phyloP scores from a whole-genome alignment of 2,113 vertebrate species.

The Beaufortia kweichowensis region DNA sequence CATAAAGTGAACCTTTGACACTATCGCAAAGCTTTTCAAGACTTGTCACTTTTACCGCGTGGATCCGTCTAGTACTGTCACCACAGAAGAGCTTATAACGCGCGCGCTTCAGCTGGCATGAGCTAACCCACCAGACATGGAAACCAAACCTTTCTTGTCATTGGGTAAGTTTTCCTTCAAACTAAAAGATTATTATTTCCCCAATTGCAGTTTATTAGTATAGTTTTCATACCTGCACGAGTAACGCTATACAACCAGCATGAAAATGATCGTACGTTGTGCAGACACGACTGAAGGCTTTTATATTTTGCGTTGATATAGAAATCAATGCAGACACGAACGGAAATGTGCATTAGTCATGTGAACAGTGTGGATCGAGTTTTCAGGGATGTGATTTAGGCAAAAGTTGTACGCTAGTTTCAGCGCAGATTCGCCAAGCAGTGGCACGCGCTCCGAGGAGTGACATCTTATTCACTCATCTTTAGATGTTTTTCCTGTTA shows the following conservation, averaged over 20 bases:
- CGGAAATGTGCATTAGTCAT: neutral
- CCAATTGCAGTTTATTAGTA: conserved; percentile 1
- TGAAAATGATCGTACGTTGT: neutral
- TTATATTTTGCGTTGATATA: neutral
- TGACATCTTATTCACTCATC: conserved; percentile 22
- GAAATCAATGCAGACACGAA: neutral
- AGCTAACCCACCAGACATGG: conserved; percentile 77
- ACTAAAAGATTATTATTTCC: conserved; percentile 42
- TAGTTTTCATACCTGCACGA: neutral
- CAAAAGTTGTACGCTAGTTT: conserved; percentile 42
- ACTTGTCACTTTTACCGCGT: conserved; percentile 63
- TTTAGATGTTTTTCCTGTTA: neutral
- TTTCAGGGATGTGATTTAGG: conserved; percentile 14
- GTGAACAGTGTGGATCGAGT: neutral
- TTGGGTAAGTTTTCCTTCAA: conserved; percentile 73
- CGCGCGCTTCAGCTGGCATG: conserved; percentile 76
- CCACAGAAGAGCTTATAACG: conserved; percentile 60
- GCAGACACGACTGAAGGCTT: no score
- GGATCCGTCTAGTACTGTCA: conserved; percentile 52
- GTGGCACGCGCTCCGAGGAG: conserved; percentile 24
- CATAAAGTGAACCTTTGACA: conserved; percentile 68
- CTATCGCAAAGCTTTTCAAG: conserved; percentile 55
- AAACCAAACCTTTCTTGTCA: conserved; percentile 82
- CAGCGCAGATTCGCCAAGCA: conserved; percentile 7
- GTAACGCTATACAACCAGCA: neutral